phyloP scores from a whole-genome alignment of 2,113 vertebrate genomes.

The Seriola dumerili region DNA sequence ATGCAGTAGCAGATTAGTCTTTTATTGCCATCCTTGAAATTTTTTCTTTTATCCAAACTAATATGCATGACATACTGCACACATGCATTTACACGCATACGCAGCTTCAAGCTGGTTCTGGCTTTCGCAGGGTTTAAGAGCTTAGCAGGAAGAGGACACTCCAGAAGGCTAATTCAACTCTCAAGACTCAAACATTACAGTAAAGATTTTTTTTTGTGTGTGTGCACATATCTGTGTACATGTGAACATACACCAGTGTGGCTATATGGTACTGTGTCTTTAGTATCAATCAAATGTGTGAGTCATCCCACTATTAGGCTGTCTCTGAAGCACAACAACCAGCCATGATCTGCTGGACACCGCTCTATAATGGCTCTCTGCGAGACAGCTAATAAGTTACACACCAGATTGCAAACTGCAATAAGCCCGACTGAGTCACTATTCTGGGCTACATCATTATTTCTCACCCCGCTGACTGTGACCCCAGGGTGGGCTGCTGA shows the following conservation, averaged over 20 bases:
- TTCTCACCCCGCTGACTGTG: slow-evolving; percentile 44
- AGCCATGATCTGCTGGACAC: slow-evolving; percentile 71
- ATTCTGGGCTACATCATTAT: slow-evolving; percentile 63
- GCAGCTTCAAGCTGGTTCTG: slow-evolving; percentile 20
- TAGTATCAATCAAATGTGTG: slow-evolving; percentile 49
- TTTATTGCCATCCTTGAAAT: slow-evolving; percentile 9
- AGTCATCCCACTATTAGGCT: slow-evolving; percentile 70
- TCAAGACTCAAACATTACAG: slow-evolving; percentile 27
- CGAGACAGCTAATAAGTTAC: slow-evolving; percentile 72
- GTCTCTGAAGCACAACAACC: slow-evolving; percentile 66
- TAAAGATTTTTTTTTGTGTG: neutral
- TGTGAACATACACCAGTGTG: neutral
- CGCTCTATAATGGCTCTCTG: slow-evolving; percentile 61
- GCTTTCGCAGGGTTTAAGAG: slow-evolving; percentile 26
- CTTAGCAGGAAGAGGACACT: slow-evolving; percentile 9
- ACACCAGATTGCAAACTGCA: slow-evolving; percentile 64
- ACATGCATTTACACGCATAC: neutral
- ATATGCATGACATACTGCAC: slow-evolving; percentile 1
- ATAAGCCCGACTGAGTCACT: slow-evolving; percentile 64
- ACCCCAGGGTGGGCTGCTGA: slow-evolving; percentile 51
- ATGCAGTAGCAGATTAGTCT: neutral
- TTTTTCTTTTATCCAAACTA: neutral
- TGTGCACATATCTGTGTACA: neutral
- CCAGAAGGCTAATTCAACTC: slow-evolving; percentile 15
- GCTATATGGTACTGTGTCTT: slow-evolving; percentile 14